Conservation (phyloP, 1,140 invertebrate species). For the Drosophila insularis region DNA sequence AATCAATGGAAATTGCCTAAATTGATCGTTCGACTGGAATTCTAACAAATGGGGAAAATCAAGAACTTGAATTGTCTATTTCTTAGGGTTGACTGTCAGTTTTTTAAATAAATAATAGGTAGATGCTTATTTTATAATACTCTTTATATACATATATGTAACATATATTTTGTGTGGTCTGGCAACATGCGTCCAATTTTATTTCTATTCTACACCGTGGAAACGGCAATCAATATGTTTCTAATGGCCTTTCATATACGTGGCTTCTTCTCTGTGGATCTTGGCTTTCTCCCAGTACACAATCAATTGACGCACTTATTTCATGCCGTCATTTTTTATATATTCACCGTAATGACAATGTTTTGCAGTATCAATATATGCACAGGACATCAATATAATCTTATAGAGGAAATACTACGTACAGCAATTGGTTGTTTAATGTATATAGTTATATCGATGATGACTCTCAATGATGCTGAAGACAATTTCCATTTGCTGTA, state of each 20-base stretch:
- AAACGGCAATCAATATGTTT: constrained; percentile 33
- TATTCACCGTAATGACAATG: constrained; percentile 27
- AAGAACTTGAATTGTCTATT: too few relatives aligned
- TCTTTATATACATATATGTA: too few relatives aligned
- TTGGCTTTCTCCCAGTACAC: background rate
- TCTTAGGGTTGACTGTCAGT: too few relatives aligned
- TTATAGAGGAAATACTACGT: constrained; percentile 29
- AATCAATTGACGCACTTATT: background rate
- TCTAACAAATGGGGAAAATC: too few relatives aligned
- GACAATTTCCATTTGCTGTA: constrained; percentile 25
- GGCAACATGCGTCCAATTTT: background rate
- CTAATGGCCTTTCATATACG: constrained; percentile 26
- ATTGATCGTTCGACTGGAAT: too few relatives aligned
- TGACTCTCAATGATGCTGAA: constrained; percentile 42
- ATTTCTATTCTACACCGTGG: constrained; percentile 45
- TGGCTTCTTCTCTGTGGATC: constrained; percentile 14
- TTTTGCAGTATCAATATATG: constrained; percentile 54
- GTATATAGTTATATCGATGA: constrained; percentile 38
- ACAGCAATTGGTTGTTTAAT: constrained; percentile 9
- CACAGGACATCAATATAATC: constrained; percentile 17
- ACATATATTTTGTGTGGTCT: too few relatives aligned
- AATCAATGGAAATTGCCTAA: background rate
- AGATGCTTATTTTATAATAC: too few relatives aligned
- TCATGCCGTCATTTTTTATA: constrained; percentile 24
- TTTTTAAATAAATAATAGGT: too few relatives aligned